phyloP scores from a whole-genome alignment of 2,113 vertebrate species.

The Phrynocephalus versicolor region DNA sequence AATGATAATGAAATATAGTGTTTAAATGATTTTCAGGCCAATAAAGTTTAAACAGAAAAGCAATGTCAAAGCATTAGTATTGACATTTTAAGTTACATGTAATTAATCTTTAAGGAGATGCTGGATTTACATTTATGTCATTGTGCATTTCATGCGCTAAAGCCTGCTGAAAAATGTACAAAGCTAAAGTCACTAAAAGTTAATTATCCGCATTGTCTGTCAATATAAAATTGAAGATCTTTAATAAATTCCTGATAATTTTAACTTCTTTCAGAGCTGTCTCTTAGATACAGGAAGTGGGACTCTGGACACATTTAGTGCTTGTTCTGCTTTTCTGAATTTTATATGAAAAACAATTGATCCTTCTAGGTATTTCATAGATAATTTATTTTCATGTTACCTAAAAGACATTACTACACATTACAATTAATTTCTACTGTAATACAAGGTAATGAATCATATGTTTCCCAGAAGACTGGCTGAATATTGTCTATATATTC shows the following conservation, averaged over 20 bases:
- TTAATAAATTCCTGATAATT: conserved; percentile 29
- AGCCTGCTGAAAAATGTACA: conserved; percentile 1
- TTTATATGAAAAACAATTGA: no score
- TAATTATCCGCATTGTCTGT: not conserved
- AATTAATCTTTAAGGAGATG: conserved; percentile 24
- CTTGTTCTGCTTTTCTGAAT: not conserved
- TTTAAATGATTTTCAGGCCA: conserved; percentile 33
- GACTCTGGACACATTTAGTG: not conserved
- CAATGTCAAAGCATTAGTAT: not conserved
- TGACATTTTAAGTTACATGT: conserved; percentile 19
- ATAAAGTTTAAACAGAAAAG: conserved; percentile 30
- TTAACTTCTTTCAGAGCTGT: not conserved
- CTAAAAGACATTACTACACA: not conserved
- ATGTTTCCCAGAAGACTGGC: not conserved
- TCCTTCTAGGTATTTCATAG: no score
- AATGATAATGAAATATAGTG: conserved; percentile 47
- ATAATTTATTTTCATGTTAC: not conserved
- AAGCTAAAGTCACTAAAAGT: conserved; percentile 26
- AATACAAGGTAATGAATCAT: not conserved
- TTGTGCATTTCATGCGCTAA: conserved; percentile 14
- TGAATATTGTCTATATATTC: not conserved
- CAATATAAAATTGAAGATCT: not conserved
- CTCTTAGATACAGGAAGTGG: not conserved
- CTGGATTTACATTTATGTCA: not conserved
- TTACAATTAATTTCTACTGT: not conserved